Base-by-base conservation (phyloP, 2,113 vertebrate genomes). In the Lepidiolamprologus cunningtoni region DNA sequence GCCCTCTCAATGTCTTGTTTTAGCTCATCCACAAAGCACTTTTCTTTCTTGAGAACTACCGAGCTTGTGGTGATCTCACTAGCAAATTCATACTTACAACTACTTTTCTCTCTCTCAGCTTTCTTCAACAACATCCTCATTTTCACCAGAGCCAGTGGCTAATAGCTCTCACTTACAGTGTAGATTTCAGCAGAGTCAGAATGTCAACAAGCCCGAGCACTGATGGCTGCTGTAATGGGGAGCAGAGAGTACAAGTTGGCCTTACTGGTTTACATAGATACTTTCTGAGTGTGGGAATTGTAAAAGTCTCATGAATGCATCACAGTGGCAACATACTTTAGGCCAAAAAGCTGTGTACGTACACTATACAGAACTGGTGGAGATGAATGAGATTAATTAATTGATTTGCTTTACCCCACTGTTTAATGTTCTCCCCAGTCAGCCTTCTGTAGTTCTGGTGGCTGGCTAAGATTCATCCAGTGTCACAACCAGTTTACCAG, bases 401-500 rank as follows among this genome's bases (percentile, higher is more conserved):
- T 37, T 66, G 12, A 21, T 5, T 78, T 78, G 42, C 3, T 50
- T 50, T 26, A 42, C 82, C 57, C 85, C 19, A 5, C 16, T 50
- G 42, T 80, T 76, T 89, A 73, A 83, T 87, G 88, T 86, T 52
- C 35, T 55, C 26, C 73, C 4, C 82, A 26, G 50, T 86, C 83
- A 55, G 66, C 50, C 58, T 81, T 66, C 37, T 9, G 35, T 71
- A 71, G 66, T 81, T 78, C 12, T 17, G 45, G 81, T 13, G 80
- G 28, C 89, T 66, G 81, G 33, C 68, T 53, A 47, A 90, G 91
- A 89, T 90, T 89, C 83, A 90, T 68, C 23, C 47, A 7, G 87
- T 90, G 89, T 93, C 88, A 89, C 81, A 31, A 83, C 54, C 86
- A 23, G 23, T 83, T 95, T 92, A 84, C 83, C 79, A 95, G 85